Percentiles rank a stretch among this genome's conserved stretches.
Evolutionary conservation across 2,797 vertebrate genomes (phyloP).

Genomic region (Phylloscopus collybita): DNA sequence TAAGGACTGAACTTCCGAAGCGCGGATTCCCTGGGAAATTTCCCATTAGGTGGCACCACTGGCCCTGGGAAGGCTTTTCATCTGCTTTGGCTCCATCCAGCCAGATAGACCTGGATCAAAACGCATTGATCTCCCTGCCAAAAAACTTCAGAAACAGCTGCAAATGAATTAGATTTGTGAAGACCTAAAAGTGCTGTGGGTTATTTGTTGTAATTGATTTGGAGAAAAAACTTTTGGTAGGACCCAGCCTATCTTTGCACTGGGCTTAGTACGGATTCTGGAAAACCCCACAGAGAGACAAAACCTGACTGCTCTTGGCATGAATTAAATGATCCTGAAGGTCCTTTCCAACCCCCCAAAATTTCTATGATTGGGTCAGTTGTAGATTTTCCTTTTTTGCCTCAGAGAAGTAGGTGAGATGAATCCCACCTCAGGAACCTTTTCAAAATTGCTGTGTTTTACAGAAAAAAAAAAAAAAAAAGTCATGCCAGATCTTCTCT

Average conservation of each 20-base stretch:
- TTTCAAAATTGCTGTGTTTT: not conserved
- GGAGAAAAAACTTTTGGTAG: not conserved
- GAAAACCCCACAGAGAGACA: not conserved
- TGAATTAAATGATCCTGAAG: not conserved
- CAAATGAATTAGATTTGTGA: not conserved
- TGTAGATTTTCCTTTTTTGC: not conserved
- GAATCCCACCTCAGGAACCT: not conserved
- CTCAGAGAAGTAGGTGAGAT: not conserved
- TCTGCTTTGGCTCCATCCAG: not conserved
- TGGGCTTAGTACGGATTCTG: not conserved
- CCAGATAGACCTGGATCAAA: not conserved
- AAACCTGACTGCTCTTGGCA: not conserved
- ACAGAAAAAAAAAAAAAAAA: not conserved
- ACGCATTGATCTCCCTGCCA: accelerated
- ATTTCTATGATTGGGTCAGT: not conserved
- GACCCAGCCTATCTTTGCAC: not conserved
- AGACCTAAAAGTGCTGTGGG: not conserved
- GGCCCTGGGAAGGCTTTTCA: conserved; percentile 14
- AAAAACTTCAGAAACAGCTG: not conserved
- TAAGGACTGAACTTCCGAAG: conserved; percentile 40
- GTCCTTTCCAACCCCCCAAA: not conserved
- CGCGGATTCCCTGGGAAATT: not conserved
- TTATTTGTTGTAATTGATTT: not conserved
- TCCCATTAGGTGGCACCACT: conserved; percentile 72
- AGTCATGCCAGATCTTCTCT: not conserved